A percentile compares a stretch with the other conserved stretches of the same genome.
These are phyloP conservation scores for Caenorhabditis sp. DNA, from an alignment of 2,888 invertebrate genomes.

Conservation along the genomic window DNA sequence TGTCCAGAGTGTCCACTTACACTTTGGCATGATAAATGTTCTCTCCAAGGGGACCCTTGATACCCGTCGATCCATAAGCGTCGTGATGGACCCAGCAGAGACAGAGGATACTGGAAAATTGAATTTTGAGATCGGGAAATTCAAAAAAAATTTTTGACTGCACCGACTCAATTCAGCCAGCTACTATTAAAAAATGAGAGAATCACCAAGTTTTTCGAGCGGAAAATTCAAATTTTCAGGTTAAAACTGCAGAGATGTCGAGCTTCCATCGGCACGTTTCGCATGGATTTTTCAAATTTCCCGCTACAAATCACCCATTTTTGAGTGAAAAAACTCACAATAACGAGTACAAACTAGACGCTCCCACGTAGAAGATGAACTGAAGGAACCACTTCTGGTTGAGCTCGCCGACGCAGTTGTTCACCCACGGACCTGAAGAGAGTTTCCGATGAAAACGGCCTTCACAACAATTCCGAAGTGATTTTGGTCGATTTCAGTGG, in stretches of 20 bases:
- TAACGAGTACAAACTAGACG: conserved; percentile 74
- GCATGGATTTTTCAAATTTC: too few species aligned
- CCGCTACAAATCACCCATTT: neutral
- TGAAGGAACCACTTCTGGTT: conserved; percentile 95
- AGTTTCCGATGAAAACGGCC: too few species aligned
- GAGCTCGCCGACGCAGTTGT: conserved; percentile 93
- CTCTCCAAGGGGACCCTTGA: conserved; percentile 74
- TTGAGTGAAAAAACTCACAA: conserved; percentile 68
- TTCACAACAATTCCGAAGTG: too few species aligned
- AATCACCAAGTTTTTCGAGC: neutral
- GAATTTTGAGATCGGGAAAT: neutral
- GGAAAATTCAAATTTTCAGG: neutral
- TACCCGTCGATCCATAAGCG: conserved; percentile 73
- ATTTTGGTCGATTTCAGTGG: neutral
- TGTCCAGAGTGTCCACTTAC: conserved; percentile 61
- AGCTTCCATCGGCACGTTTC: too few species aligned
- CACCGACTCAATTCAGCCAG: too few species aligned
- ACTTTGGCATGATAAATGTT: conserved; percentile 81
- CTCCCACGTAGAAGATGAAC: conserved; percentile 86
- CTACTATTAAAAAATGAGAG: too few species aligned
- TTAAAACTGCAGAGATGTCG: too few species aligned
- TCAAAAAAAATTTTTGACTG: too few species aligned
- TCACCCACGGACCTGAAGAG: conserved; percentile 87
- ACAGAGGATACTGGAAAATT: conserved; percentile 75
- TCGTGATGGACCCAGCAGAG: conserved; percentile 80